Conservation (phyloP, 2,888 invertebrate genomes). For the Hedychridium roseum region DNA sequence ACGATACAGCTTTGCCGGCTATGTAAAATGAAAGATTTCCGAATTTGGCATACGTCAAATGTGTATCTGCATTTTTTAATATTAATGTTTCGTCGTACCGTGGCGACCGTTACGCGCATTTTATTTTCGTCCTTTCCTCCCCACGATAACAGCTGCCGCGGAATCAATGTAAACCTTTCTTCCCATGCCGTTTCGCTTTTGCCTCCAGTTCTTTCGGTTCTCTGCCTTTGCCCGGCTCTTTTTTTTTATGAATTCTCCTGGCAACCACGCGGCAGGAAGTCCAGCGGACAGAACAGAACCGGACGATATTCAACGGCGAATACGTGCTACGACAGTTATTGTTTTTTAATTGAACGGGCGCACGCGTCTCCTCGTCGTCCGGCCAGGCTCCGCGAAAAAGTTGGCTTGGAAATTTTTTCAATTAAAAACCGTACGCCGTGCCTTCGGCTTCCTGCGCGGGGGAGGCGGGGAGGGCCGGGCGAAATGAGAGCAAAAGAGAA, state of each 20-base stretch:
- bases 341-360: conserved; percentile 50
- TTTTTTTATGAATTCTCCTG: too few species aligned
- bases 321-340: conserved; percentile 40
- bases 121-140: neutral
- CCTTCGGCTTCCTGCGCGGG: conserved; percentile 27
- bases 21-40: too few species aligned
- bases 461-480: conserved; percentile 10
- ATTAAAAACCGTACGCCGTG: conserved; percentile 51
- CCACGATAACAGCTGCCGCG: neutral
- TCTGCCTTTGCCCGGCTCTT: neutral
- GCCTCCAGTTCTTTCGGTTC: neutral
- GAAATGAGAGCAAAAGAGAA: too few species aligned
- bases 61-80: too few species aligned
- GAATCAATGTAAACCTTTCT: neutral
- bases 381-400: too few species aligned
- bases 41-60: too few species aligned
- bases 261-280: too few species aligned
- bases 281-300: conserved; percentile 21
- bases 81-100: too few species aligned
- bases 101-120: too few species aligned
- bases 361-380: too few species aligned
- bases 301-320: conserved; percentile 37
- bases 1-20: too few species aligned
- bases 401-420: conserved; percentile 58
- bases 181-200: neutral